These are phyloP conservation scores for Meleagris gallopavo DNA, from an alignment of 2,113 vertebrate species.

Conservation along the genomic window DNA sequence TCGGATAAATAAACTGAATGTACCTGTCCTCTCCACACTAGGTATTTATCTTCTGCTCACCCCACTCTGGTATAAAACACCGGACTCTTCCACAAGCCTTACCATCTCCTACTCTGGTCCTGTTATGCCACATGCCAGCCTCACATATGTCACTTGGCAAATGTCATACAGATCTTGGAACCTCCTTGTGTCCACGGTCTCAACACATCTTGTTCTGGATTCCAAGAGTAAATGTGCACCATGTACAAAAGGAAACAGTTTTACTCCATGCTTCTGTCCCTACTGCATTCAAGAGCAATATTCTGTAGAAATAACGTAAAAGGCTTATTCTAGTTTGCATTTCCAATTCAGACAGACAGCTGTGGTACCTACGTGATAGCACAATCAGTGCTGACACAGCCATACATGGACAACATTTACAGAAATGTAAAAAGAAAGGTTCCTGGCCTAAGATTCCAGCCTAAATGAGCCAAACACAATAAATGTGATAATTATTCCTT, in stretches of 20 bases:
- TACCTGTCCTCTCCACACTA: not conserved
- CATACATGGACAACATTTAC: constrained; percentile 18
- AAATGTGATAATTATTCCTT: constrained; percentile 68
- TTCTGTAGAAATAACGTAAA: not conserved
- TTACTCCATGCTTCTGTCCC: not conserved
- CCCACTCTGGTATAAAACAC: accelerated
- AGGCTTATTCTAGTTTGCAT: not conserved
- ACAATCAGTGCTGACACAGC: constrained; percentile 38
- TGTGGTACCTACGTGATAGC: not conserved
- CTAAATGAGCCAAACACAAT: constrained; percentile 66
- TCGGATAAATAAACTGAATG: not conserved
- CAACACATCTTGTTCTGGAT: not conserved
- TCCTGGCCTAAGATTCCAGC: constrained; percentile 65
- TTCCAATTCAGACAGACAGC: not conserved
- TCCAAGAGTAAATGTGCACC: not conserved
- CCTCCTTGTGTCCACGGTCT: not conserved
- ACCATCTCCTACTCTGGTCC: not conserved
- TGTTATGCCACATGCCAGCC: not conserved
- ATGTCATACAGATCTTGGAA: not conserved
- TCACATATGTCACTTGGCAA: not conserved
- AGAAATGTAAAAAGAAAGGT: constrained; percentile 54
- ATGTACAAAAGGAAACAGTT: not conserved
- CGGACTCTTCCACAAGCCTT: not conserved
- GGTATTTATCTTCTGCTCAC: not conserved
- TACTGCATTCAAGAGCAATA: not conserved